Conservation (phyloP, 2,113 vertebrate genomes). For the Erythrocercus mccallii region DNA sequence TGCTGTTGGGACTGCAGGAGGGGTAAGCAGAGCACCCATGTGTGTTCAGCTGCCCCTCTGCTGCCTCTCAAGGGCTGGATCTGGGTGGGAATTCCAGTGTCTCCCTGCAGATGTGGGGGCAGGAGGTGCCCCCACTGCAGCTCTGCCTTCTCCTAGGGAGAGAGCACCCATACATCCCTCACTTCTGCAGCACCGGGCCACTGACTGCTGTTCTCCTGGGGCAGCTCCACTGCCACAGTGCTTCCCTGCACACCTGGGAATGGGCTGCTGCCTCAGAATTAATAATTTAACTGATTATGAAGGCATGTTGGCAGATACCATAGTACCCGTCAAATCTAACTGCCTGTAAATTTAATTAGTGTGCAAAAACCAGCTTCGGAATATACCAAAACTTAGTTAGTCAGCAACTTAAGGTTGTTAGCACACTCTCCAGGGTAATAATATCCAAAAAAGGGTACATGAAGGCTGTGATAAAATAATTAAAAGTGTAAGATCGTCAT, state of each 20-base stretch:
- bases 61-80: neutral
- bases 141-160: neutral
- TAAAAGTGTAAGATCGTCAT: conserved; percentile 28
- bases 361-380: conserved; percentile 39
- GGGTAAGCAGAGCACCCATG: accelerated
- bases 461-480: conserved; percentile 59
- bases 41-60: neutral
- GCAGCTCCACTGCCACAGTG: neutral
- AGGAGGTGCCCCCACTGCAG: neutral
- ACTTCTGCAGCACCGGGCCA: neutral
- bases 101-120: neutral
- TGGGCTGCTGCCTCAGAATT: conserved; percentile 39
- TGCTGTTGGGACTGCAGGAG: neutral
- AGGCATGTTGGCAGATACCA: conserved; percentile 60
- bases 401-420: conserved; percentile 72
- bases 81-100: neutral
- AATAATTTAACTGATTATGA: conserved; percentile 59
- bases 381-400: conserved; percentile 70
- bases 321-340: conserved; percentile 63
- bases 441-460: conserved; percentile 31
- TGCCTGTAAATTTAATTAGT: conserved; percentile 70
- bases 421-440: conserved; percentile 46
- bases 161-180: neutral
- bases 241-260: neutral
- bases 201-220: neutral